Percentiles rank a stretch among this genome's conserved stretches.
These are phyloP conservation scores for Deilephila porcellus DNA, from an alignment of 2,888 invertebrate genomes.

Conservation along the genomic window DNA sequence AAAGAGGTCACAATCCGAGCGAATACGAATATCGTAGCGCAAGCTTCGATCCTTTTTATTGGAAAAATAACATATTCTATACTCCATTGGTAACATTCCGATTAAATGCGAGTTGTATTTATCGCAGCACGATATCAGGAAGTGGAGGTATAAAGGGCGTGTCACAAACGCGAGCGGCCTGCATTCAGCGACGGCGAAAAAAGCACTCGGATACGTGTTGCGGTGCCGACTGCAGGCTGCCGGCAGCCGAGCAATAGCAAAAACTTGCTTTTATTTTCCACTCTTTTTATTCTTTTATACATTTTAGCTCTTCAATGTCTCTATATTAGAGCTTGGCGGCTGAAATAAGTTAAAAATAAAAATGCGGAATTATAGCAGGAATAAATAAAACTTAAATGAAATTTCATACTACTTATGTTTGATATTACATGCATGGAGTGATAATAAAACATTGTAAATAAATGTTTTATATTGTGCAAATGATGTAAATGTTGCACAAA, in stretches of 20 bases:
- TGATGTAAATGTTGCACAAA: no score
- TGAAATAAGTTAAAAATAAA: background rate
- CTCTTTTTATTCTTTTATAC: slow-evolving; percentile 3
- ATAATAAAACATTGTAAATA: no score
- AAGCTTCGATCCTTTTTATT: no score
- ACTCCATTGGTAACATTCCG: background rate
- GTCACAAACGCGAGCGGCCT: background rate
- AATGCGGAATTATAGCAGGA: background rate
- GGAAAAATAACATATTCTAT: background rate
- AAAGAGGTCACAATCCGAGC: no score
- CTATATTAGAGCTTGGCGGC: background rate
- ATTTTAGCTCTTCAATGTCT: background rate
- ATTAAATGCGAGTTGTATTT: background rate
- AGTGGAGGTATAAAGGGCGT: background rate
- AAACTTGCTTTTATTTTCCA: background rate
- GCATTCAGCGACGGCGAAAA: background rate
- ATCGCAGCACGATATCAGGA: background rate
- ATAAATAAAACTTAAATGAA: no score
- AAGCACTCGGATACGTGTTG: slow-evolving; percentile 1
- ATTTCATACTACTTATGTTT: no score
- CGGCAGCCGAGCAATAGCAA: background rate
- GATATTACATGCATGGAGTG: no score
- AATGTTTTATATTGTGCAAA: no score
- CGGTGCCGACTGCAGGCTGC: background rate
- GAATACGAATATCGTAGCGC: no score